Evolutionary conservation across 1,140 invertebrate genomes (phyloP), one percentile per base, ranked within the genome.

Genomic region (Macrotrachela quadricornifera): DNA sequence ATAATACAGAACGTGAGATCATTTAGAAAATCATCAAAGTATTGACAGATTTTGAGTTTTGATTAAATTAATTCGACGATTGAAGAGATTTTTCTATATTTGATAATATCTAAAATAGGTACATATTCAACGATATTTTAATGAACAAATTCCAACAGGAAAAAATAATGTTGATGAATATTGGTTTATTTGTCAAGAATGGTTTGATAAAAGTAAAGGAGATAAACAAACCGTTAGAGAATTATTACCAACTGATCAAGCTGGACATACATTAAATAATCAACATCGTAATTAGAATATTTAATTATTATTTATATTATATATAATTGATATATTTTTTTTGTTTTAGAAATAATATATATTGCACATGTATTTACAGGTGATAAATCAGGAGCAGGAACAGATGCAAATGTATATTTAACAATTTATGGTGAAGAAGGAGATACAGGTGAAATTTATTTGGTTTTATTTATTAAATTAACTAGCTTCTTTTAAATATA

Each of bases 101-200:
- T n/a, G 21, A 30, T 4, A 30, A 30, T 8, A 4, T 30, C 12
- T 57, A 14, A 41, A 16, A 44, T 45, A 30, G 21, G 21, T 30
- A 4, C 21, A 8, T 39, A 39, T 55, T 18, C 38, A 10, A 46
- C 16, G 21, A 8, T 8, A 66, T 68, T 56, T 50, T 52, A 51
- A 39, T 47, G 49, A 44, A 30, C 21, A 30, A 30, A 54, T 46
- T 57, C 55, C 42, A 54, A 47, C 42, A n/a, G 56, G 50, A 1
- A 49, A 68, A 64, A 59, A 70, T 53, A 63, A 69, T 47, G 65
- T 63, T 62, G 21, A 30, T 2, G 66, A 65, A 54, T 71, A 70
- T 57, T 69, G 64, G 65, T 70, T 70, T 59, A 61, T 65, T 49
- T 63, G 66, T 14, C 58, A 63, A 16, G 54, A 59, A 43, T 70